These are phyloP conservation scores for Zapornia atra DNA, from an alignment of 2,113 vertebrate genomes.

Conservation along the genomic window DNA sequence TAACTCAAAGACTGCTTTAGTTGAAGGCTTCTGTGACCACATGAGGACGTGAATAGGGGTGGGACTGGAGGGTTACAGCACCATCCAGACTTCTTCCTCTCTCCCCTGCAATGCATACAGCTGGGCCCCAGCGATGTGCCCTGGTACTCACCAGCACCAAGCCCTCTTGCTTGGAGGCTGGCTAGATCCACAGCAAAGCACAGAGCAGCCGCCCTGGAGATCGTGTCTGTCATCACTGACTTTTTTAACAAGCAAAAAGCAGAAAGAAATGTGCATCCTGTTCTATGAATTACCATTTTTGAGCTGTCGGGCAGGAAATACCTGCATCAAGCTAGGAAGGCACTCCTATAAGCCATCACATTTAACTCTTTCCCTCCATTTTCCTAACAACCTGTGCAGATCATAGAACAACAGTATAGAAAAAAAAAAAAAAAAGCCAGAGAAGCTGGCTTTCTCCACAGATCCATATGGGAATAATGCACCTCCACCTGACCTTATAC, in stretches of 20 bases:
- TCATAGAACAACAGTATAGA: background rate
- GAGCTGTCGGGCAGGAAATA: background rate
- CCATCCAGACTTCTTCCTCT: background rate
- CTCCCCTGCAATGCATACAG: rapidly evolving
- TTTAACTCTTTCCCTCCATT: background rate
- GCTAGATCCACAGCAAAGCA: background rate
- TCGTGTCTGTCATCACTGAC: background rate
- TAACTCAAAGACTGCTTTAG: background rate
- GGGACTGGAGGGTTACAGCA: background rate
- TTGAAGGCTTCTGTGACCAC: background rate
- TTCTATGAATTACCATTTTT: background rate
- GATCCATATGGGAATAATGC: background rate
- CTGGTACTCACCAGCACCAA: background rate
- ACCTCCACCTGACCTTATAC: background rate
- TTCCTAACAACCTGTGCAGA: background rate
- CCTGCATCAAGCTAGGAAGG: background rate
- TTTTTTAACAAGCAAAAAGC: constrained; percentile 1
- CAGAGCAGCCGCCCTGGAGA: background rate
- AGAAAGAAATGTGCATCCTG: constrained; percentile 15
- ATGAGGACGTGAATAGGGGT: background rate
- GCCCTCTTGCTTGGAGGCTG: background rate
- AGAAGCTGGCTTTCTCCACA: background rate
- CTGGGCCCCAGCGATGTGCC: background rate
- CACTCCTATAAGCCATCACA: background rate
- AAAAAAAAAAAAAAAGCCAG: background rate